A percentile compares a stretch with the other conserved stretches of the same genome.
phyloP scores from a whole-genome alignment of 1,140 invertebrate species.

The Sycophaga agraensis region DNA sequence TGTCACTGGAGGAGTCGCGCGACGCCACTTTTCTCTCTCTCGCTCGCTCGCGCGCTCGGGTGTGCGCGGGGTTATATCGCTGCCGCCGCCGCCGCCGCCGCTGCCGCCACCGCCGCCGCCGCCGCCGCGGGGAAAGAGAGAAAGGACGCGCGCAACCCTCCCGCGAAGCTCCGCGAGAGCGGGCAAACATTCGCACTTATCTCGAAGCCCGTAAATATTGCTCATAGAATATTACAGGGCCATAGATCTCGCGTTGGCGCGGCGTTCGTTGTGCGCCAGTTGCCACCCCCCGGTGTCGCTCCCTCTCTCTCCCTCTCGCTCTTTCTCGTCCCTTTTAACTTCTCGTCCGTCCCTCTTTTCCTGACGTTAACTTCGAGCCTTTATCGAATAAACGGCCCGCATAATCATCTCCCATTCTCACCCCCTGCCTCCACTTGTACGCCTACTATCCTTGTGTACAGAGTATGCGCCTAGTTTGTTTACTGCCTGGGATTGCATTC shows the following conservation, averaged over 20 bases:
- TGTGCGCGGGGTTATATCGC: no score
- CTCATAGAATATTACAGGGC: conserved; percentile 52
- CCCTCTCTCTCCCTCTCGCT: conserved; percentile 19
- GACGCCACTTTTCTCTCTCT: conserved; percentile 1
- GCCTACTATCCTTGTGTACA: no score
- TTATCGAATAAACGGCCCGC: conserved; percentile 51
- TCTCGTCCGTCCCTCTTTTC: conserved; percentile 24
- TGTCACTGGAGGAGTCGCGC: conserved; percentile 18
- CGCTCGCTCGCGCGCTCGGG: not conserved
- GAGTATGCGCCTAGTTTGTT: no score
- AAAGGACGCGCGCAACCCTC: conserved; percentile 13
- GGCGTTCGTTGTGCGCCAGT: not conserved
- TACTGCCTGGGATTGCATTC: no score
- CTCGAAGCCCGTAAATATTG: conserved; percentile 51
- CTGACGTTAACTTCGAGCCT: conserved; percentile 43
- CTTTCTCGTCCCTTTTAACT: conserved; percentile 9
- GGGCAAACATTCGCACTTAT: conserved; percentile 52
- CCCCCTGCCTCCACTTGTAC: not conserved
- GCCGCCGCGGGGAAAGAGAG: conserved; percentile 25
- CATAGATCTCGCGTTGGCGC: conserved; percentile 43
- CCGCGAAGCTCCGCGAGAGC: conserved; percentile 32
- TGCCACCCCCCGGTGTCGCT: conserved; percentile 1
- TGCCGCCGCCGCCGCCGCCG: no score
- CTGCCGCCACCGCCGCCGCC: no score
- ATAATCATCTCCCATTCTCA: conserved; percentile 45